Evolutionary conservation across 2,113 vertebrate species (phyloP), one percentile per base, ranked within the genome.

Genomic region (Cepphus grylle): DNA sequence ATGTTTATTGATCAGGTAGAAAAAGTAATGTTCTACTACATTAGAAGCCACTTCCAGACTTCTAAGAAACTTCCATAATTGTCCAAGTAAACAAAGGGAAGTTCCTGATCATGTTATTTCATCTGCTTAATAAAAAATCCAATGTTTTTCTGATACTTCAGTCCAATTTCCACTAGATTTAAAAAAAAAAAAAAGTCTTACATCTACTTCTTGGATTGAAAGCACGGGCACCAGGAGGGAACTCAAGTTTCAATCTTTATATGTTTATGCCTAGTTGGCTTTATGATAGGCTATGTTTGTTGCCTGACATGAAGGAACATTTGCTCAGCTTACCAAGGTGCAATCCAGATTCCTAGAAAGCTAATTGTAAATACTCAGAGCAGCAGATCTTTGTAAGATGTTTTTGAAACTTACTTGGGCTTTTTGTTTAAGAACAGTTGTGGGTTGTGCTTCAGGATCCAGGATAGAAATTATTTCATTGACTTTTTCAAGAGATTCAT

Each of bases 401-500:
- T 26, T 80, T 83, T 71, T 50, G 50, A 88, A 89, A 94, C 98
- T 98, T 96, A 99, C 99, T 98, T 99, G 99, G 84, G 99, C 99
- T 94, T 99, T 99, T 84, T 99, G 98, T 88, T 99, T 99, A 89
- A 99, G 98, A 97, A 99, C 97, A 69, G 94, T 91, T 52, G 98
- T 98, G 9, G 98, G 97, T 15, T 99, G 99, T 5, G 96, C 92
- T 92, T 98, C 98, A 9, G 97, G 98, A 88, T 99, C 98, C 3
- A 98, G 53, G 56, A 97, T 89, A 63, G 98, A 97, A n/a, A 99
- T 98, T n/a, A 99, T 99, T 94, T 98, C 98, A 91, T 98, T 98
- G 65, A 99, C 98, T 56, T 98, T 98, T 95, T 99, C 99, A 83
- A 99, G 98, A 40, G 98, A 98, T 84, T 99, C 99, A 95, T 99